Evolutionary conservation across 2,888 invertebrate genomes (phyloP).

Genomic region (Linnaemya tessellans): DNA sequence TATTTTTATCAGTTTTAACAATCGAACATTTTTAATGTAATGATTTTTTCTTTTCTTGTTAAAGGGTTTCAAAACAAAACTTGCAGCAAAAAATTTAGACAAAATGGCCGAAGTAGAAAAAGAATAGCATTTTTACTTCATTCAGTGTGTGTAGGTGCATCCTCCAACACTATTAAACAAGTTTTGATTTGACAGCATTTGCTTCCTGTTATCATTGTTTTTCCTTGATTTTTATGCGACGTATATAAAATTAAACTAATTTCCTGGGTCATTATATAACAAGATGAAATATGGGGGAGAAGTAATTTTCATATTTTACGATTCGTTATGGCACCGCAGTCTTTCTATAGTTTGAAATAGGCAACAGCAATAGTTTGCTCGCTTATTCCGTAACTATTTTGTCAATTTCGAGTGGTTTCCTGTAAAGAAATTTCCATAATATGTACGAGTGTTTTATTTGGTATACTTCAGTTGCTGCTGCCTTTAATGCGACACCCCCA

Average conservation of each 20-base stretch:
- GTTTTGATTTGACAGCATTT: neutral
- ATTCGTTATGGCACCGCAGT: neutral
- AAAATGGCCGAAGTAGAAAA: conserved; percentile 19
- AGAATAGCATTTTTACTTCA: neutral
- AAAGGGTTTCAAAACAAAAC: neutral
- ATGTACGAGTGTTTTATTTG: neutral
- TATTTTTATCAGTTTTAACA: conserved; percentile 32
- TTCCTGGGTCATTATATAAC: conserved; percentile 29
- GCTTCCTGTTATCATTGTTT: neutral
- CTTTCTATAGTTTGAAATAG: conserved; percentile 4
- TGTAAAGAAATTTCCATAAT: neutral
- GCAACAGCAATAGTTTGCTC: neutral
- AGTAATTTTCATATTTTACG: neutral
- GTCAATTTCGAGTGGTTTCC: neutral
- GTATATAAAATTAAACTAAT: neutral
- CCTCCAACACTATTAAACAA: neutral
- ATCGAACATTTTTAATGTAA: conserved; percentile 43
- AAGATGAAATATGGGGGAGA: neutral
- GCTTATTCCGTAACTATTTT: neutral
- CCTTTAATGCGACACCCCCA: conserved; percentile 56
- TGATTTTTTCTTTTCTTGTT: conserved; percentile 19
- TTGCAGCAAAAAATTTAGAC: neutral
- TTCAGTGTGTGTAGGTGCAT: neutral
- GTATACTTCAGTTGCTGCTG: neutral
- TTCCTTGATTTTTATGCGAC: neutral